These are phyloP conservation scores for Drosophila buzzatii DNA, from an alignment of 2,888 invertebrate species.

Conservation along the genomic window DNA sequence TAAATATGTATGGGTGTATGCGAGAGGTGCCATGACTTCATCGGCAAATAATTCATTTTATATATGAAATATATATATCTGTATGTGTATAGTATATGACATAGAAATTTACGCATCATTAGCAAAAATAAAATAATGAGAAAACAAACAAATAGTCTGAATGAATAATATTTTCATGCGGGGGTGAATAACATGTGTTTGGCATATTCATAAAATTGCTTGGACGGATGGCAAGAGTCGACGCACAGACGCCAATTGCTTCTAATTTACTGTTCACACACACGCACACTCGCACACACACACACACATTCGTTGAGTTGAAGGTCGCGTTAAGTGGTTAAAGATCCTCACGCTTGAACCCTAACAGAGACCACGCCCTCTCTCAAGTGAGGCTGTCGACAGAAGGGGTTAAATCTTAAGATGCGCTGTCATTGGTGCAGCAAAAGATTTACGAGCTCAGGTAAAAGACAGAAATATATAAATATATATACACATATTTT, in stretches of 20 bases:
- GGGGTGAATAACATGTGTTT: slow-evolving; percentile 63
- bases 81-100: slow-evolving; percentile 31
- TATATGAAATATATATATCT: neutral
- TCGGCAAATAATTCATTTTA: slow-evolving; percentile 39
- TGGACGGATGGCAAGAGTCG: slow-evolving; percentile 33
- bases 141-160: slow-evolving; percentile 37
- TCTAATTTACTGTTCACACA: slow-evolving; percentile 59
- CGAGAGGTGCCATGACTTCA: slow-evolving; percentile 60
- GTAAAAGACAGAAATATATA: slow-evolving; percentile 27
- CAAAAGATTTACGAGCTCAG: slow-evolving; percentile 60
- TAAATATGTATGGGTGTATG: slow-evolving; percentile 10
- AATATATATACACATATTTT: neutral
- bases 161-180: slow-evolving; percentile 13
- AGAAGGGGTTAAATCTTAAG: slow-evolving; percentile 56
- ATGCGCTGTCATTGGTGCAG: slow-evolving; percentile 64
- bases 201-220: slow-evolving; percentile 72
- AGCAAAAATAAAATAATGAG: slow-evolving; percentile 47
- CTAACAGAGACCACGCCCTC: slow-evolving; percentile 51
- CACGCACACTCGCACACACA: slow-evolving; percentile 30
- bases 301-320: slow-evolving; percentile 6
- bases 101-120: slow-evolving; percentile 71
- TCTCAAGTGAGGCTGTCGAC: slow-evolving; percentile 18
- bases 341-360: slow-evolving; percentile 48
- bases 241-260: slow-evolving; percentile 45
- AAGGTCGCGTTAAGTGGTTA: slow-evolving; percentile 45